phyloP scores from a whole-genome alignment of 2,888 invertebrate genomes.

The Strigamia crassipes region DNA sequence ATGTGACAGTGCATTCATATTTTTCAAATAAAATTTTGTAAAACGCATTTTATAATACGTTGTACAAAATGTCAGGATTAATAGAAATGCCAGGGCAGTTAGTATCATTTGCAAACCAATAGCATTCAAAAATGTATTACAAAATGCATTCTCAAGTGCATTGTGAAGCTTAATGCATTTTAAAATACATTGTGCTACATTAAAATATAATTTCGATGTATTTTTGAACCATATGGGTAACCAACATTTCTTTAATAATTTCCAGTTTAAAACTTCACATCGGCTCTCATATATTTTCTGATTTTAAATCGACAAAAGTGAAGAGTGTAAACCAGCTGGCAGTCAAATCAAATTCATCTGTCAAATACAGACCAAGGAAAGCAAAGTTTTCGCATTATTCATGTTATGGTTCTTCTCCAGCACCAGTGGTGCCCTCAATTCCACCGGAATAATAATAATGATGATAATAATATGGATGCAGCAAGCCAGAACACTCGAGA shows the following conservation, averaged over 20 bases:
- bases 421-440: neutral
- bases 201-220: too few species aligned
- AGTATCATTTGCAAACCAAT: too few species aligned
- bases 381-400: conserved; percentile 29
- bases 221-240: too few species aligned
- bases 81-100: too few species aligned
- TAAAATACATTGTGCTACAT: too few species aligned
- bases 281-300: neutral
- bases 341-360: conserved; percentile 6
- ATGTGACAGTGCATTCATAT: too few species aligned
- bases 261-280: conserved; percentile 1
- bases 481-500: neutral
- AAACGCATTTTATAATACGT: too few species aligned
- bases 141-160: too few species aligned
- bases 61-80: too few species aligned
- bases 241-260: neutral
- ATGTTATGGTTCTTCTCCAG: neutral
- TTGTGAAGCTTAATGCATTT: too few species aligned
- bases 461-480: conserved; percentile 10
- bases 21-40: too few species aligned
- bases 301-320: neutral
- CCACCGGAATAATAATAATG: conserved; percentile 1
- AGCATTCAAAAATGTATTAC: too few species aligned
- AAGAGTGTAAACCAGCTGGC: neutral
- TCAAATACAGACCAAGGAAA: neutral